Evolutionary conservation across 2,888 invertebrate species (phyloP).

Genomic region (Hoplodrina ambigua): DNA sequence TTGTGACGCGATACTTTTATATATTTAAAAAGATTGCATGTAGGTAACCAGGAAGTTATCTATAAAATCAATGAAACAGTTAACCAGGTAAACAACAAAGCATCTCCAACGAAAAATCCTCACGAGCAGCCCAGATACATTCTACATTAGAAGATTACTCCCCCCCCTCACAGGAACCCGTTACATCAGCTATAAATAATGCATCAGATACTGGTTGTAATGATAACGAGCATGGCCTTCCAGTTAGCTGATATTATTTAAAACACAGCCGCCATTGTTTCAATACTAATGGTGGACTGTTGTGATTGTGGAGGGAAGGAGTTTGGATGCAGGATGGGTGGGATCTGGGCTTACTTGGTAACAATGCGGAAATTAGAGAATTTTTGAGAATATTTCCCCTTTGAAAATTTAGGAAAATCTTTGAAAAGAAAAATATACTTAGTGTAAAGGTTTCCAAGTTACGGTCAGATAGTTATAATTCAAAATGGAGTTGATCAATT

Average conservation of each 20-base stretch:
- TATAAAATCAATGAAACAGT: slow-evolving; percentile 2
- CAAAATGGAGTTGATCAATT: too few relatives aligned
- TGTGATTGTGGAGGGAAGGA: slow-evolving; percentile 16
- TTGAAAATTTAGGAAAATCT: too few relatives aligned
- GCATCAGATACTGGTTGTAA: slow-evolving; percentile 76
- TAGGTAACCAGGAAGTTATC: neutral
- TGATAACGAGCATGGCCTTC: slow-evolving; percentile 75
- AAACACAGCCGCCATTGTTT: slow-evolving; percentile 67
- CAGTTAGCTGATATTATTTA: slow-evolving; percentile 79
- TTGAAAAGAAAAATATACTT: too few relatives aligned
- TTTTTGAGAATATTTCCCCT: too few relatives aligned
- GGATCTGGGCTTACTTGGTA: slow-evolving; percentile 10
- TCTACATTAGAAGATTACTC: slow-evolving; percentile 65
- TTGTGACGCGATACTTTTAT: too few relatives aligned
- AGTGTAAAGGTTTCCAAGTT: too few relatives aligned
- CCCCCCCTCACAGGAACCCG: slow-evolving; percentile 62
- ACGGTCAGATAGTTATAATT: too few relatives aligned
- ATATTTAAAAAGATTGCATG: neutral
- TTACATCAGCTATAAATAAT: slow-evolving; percentile 79
- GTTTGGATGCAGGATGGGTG: slow-evolving; percentile 23
- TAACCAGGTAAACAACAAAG: slow-evolving; percentile 13
- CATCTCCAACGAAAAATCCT: slow-evolving; percentile 27
- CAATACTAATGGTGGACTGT: slow-evolving; percentile 66
- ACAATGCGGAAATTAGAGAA: neutral
- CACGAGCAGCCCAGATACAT: slow-evolving; percentile 53